These are phyloP conservation scores for Aphaenogaster rudis DNA, from an alignment of 1,140 invertebrate species.

Conservation along the genomic window DNA sequence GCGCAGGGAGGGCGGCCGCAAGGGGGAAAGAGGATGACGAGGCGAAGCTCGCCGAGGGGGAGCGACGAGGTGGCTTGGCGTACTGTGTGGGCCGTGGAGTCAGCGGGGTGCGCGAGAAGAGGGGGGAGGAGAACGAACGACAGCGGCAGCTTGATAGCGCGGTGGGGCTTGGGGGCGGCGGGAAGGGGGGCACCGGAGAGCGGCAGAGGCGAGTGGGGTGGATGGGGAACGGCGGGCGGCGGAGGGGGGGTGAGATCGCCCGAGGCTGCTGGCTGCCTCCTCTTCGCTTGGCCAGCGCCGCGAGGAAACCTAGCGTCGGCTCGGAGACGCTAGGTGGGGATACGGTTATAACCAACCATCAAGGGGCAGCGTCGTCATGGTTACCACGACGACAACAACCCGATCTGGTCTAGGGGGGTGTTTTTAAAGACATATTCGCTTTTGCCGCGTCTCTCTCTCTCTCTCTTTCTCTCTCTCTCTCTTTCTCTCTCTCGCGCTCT, in stretches of 20 bases:
- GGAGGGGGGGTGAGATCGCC: conserved; percentile 63
- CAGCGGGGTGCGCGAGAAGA: conserved; percentile 44
- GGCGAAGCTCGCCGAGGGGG: conserved; percentile 51
- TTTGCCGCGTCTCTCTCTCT: conserved; percentile 66
- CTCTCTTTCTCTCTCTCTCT: conserved; percentile 48
- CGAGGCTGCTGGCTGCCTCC: conserved; percentile 75
- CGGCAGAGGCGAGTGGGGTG: conserved; percentile 12
- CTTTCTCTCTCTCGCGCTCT: conserved; percentile 33
- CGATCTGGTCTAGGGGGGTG: conserved; percentile 78
- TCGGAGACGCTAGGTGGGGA: conserved; percentile 58
- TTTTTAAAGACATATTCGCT: conserved; percentile 79
- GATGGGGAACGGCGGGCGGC: neutral
- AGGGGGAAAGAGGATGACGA: conserved; percentile 40
- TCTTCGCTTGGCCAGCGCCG: conserved; percentile 83
- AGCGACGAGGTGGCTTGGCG: conserved; percentile 60
- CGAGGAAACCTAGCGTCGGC: conserved; percentile 81
- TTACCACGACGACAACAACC: conserved; percentile 86
- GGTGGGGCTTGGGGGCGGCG: conserved; percentile 8
- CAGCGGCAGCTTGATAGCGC: conserved; percentile 54
- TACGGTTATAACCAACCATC: conserved; percentile 83
- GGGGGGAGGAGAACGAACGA: conserved; percentile 35
- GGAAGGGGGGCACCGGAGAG: conserved; percentile 1
- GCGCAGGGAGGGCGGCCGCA: conserved; percentile 57
- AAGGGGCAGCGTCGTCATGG: conserved; percentile 84
- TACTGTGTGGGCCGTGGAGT: conserved; percentile 62